These are phyloP conservation scores for Muscicapa adusta DNA, from an alignment of 2,113 vertebrate species.

Conservation along the genomic window DNA sequence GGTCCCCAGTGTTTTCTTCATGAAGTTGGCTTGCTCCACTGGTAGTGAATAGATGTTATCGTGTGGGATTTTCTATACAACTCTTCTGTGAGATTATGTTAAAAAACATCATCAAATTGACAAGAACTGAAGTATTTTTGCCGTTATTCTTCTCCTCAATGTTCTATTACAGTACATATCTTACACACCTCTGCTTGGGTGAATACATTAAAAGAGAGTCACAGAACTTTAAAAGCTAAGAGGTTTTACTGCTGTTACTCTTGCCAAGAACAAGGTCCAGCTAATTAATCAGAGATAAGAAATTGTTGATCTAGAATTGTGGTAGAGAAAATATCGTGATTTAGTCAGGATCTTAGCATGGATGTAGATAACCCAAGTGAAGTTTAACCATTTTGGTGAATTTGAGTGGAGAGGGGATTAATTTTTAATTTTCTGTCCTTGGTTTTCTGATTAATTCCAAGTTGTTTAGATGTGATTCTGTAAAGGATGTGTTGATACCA, in stretches of 20 bases:
- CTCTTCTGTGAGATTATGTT: not conserved
- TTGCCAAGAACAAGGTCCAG: not conserved
- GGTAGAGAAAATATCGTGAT: not conserved
- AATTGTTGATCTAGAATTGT: not conserved
- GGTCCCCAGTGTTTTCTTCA: not conserved
- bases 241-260: not conserved
- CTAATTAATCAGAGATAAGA: not conserved
- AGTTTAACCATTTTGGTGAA: not conserved
- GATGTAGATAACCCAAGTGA: not conserved
- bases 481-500: not conserved
- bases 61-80: not conserved
- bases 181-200: not conserved
- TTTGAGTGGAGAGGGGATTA: not conserved
- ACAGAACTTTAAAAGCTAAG: not conserved
- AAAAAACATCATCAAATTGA: not conserved
- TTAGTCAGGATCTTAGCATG: not conserved
- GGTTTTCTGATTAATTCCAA: not conserved
- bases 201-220: not conserved
- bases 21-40: not conserved
- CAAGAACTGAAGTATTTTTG: not conserved
- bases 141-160: not conserved
- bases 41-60: not conserved
- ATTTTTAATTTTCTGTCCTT: not conserved
- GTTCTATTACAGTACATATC: not conserved
- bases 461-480: not conserved